Evolutionary conservation across 1,140 invertebrate species (phyloP).

Genomic region (Lethocerus indicus): DNA sequence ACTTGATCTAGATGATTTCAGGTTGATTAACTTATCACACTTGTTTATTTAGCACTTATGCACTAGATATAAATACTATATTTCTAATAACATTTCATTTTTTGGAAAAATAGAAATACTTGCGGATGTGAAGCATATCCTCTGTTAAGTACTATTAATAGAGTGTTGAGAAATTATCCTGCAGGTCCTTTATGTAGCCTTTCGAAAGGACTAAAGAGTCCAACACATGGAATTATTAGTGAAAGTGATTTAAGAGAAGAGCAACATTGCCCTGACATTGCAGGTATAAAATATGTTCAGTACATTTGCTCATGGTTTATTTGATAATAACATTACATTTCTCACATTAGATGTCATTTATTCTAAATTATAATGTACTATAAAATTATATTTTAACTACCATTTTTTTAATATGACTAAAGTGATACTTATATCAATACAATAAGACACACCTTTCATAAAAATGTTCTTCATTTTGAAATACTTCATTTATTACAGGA

Average conservation of each 20-base stretch:
- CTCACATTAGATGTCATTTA: too few relatives aligned
- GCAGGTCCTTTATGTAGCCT: slow-evolving; percentile 20
- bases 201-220: background rate
- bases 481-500: slow-evolving; percentile 6
- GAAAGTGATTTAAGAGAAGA: background rate
- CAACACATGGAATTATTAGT: too few relatives aligned
- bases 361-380: too few relatives aligned
- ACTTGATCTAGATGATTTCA: slow-evolving; percentile 60
- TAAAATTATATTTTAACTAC: too few relatives aligned
- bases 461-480: background rate
- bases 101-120: slow-evolving; percentile 1
- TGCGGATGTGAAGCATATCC: slow-evolving; percentile 54
- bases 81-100: background rate
- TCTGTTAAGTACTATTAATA: slow-evolving; percentile 56
- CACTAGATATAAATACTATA: too few relatives aligned
- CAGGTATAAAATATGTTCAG: too few relatives aligned
- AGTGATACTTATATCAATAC: too few relatives aligned
- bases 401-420: too few relatives aligned
- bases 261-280: slow-evolving; percentile 6
- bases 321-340: too few relatives aligned
- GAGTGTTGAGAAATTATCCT: slow-evolving; percentile 46
- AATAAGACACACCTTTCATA: too few relatives aligned
- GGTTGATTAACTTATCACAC: slow-evolving; percentile 13
- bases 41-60: too few relatives aligned
- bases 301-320: too few relatives aligned